Conservation (phyloP, 2,797 vertebrate genomes). For the Philypnodon macrostomus region DNA sequence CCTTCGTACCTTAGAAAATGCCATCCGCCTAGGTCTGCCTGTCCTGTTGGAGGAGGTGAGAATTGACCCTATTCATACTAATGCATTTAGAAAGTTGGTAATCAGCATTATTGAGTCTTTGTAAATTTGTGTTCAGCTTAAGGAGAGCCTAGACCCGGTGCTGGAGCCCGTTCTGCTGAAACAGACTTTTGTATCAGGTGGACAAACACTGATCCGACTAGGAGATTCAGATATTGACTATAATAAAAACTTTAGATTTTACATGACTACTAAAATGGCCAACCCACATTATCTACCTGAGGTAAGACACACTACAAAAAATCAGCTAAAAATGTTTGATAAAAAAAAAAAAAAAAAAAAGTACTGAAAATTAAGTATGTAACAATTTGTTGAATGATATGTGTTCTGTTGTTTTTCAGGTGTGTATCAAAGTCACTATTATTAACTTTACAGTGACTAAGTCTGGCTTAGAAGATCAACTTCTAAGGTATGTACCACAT, state of each 20-base stretch:
- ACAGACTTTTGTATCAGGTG: conserved; percentile 82
- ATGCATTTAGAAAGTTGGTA: not conserved
- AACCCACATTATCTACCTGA: conserved; percentile 90
- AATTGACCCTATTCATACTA: not conserved
- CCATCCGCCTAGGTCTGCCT: conserved; percentile 81
- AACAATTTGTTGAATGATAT: no score
- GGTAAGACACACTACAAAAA: conserved; percentile 60
- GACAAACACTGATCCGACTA: conserved; percentile 82
- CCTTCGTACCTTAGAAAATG: conserved; percentile 82
- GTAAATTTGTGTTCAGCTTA: conserved; percentile 69
- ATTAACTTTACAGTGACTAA: conserved; percentile 90
- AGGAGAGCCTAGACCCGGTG: conserved; percentile 83
- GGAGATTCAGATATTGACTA: conserved; percentile 89
- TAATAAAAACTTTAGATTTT: conserved; percentile 85
- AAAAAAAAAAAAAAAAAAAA: no score
- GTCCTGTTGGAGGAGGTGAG: conserved; percentile 84
- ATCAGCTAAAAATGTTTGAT: no score
- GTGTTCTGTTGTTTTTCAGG: conserved; percentile 74
- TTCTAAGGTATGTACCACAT: conserved; percentile 79
- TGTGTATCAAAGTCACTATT: conserved; percentile 90
- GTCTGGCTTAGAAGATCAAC: conserved; percentile 86
- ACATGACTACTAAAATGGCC: conserved; percentile 90
- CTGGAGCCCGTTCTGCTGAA: conserved; percentile 86
- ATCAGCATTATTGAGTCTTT: not conserved
- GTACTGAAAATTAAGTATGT: no score